Percentiles rank a stretch among this genome's conserved stretches.
These are phyloP conservation scores for Scrobipalpa atriplicella DNA, from an alignment of 2,888 invertebrate genomes.

Conservation along the genomic window DNA sequence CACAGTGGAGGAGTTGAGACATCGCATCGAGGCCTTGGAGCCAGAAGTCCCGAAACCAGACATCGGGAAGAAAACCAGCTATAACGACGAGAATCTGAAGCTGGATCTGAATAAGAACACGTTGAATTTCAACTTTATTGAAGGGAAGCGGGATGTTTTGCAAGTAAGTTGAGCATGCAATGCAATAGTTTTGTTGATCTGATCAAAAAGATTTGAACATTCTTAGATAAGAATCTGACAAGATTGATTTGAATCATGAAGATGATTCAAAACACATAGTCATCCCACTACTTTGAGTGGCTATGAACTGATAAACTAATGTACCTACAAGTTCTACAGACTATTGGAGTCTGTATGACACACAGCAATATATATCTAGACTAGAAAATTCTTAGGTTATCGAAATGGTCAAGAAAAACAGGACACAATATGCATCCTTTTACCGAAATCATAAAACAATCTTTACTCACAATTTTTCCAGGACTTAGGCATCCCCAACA, in stretches of 20 bases:
- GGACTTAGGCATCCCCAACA: slow-evolving; percentile 60
- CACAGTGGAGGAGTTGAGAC: slow-evolving; percentile 85
- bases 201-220: not conserved
- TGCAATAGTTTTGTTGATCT: not conserved
- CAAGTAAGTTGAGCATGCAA: slow-evolving; percentile 53
- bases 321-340: too few species aligned
- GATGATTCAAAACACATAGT: too few species aligned
- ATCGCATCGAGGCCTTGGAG: slow-evolving; percentile 76
- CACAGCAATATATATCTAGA: too few species aligned
- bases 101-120: slow-evolving; percentile 70
- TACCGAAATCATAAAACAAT: too few species aligned
- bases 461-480: slow-evolving; percentile 43
- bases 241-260: not conserved
- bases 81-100: slow-evolving; percentile 56
- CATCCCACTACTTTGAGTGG: too few species aligned
- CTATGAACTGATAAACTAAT: too few species aligned
- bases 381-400: too few species aligned
- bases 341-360: too few species aligned
- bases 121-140: slow-evolving; percentile 76
- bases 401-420: too few species aligned
- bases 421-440: too few species aligned
- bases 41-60: slow-evolving; percentile 63
- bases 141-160: slow-evolving; percentile 73
- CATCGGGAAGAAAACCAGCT: slow-evolving; percentile 50
- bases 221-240: not conserved